phyloP scores from a whole-genome alignment of 2,888 invertebrate genomes.

The Phengaris alcon region DNA sequence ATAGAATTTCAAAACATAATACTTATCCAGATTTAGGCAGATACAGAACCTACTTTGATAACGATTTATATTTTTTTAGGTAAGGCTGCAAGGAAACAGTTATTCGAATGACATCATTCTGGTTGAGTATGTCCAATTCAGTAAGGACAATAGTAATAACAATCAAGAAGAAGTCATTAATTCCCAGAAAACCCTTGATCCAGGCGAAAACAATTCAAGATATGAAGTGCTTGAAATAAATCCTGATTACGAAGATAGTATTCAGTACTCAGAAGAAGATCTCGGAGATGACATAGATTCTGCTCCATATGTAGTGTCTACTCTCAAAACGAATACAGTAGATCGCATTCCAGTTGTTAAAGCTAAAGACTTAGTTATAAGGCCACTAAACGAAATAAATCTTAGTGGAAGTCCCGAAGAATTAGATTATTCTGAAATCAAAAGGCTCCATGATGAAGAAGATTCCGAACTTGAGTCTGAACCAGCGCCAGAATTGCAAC shows the following conservation, averaged over 20 bases:
- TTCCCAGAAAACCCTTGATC: background rate
- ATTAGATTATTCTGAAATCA: background rate
- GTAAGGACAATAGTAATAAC: background rate
- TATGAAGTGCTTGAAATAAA: background rate
- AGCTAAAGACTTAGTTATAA: background rate
- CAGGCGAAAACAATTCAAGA: background rate
- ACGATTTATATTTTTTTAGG: constrained; percentile 40
- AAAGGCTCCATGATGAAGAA: constrained; percentile 1
- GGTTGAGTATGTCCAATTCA: constrained; percentile 39
- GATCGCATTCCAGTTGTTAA: background rate
- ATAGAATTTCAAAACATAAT: no score
- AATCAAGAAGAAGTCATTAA: background rate
- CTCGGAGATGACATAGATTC: background rate
- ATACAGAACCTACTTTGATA: no score
- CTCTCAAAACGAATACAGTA: background rate
- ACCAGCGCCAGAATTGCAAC: background rate
- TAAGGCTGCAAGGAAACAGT: constrained; percentile 44
- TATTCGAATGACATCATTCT: constrained; percentile 42
- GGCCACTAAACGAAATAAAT: background rate
- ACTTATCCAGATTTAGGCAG: no score
- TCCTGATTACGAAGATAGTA: background rate
- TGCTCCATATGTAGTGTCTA: background rate
- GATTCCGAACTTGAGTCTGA: background rate
- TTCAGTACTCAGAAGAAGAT: constrained; percentile 3
- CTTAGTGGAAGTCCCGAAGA: background rate